Evolutionary conservation across 2,113 vertebrate species (phyloP).

Genomic region (Leptocoma aspasia): DNA sequence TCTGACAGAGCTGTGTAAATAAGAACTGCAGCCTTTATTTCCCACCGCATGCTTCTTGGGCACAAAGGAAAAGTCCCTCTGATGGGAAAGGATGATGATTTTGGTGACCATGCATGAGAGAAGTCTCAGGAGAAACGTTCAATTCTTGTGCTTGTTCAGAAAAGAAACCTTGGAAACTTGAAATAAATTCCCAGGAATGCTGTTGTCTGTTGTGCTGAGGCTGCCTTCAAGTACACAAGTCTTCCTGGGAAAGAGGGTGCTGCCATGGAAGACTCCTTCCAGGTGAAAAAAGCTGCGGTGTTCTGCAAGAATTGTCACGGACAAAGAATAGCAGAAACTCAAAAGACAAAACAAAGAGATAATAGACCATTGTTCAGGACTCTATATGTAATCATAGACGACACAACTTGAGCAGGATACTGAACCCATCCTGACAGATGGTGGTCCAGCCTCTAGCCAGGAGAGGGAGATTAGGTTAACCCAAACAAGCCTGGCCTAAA

Average conservation of each 20-base stretch:
- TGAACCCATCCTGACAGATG: not conserved
- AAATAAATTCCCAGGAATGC: not conserved
- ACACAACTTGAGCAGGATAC: not conserved
- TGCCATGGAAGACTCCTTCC: not conserved
- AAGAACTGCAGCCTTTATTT: not conserved
- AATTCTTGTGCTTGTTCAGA: not conserved
- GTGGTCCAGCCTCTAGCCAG: not conserved
- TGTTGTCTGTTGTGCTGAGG: not conserved
- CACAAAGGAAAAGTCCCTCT: not conserved
- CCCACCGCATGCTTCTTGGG: not conserved
- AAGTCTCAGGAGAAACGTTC: not conserved
- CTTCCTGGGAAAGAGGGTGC: not conserved
- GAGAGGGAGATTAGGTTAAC: not conserved
- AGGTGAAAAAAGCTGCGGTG: not conserved
- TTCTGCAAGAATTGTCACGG: conserved; percentile 3
- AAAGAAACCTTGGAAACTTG: conserved; percentile 22
- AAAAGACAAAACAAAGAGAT: not conserved
- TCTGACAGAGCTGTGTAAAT: not conserved
- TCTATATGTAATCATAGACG: not conserved
- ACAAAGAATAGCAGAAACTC: not conserved
- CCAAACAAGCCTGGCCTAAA: not conserved
- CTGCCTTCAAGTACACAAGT: not conserved
- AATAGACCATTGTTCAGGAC: not conserved
- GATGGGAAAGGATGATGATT: not conserved
- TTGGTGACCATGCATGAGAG: not conserved